Evolutionary conservation across 2,797 vertebrate genomes (phyloP).

Genomic region (Eulemur rubriventer): DNA sequence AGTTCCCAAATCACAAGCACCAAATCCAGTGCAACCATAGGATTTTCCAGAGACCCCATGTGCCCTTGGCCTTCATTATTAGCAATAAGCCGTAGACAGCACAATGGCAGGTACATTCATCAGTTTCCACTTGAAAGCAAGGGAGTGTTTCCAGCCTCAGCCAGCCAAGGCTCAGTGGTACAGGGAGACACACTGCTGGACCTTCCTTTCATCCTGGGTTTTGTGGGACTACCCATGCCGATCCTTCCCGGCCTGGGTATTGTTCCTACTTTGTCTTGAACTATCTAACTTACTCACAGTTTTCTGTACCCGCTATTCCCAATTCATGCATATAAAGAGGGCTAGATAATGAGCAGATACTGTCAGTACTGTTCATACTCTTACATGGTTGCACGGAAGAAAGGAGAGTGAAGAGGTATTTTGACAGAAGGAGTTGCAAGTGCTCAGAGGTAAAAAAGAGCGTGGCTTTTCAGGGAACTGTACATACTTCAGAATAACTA

Average conservation of each 20-base stretch:
- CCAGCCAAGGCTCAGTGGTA: background rate
- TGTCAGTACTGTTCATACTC: background rate
- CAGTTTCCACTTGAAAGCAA: background rate
- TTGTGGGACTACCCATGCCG: background rate
- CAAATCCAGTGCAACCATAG: background rate
- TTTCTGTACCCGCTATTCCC: background rate
- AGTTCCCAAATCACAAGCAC: background rate
- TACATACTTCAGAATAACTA: background rate
- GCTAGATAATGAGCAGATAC: background rate
- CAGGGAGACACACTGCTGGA: background rate
- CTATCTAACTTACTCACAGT: background rate
- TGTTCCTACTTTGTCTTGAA: background rate
- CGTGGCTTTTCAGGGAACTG: background rate
- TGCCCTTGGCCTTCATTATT: background rate
- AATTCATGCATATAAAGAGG: background rate
- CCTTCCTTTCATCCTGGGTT: background rate
- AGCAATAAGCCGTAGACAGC: background rate
- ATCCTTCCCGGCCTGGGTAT: background rate
- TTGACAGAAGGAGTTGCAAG: background rate
- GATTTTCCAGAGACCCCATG: background rate
- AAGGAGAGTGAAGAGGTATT: background rate
- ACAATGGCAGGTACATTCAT: background rate
- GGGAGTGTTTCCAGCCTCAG: background rate
- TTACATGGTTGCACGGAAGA: background rate
- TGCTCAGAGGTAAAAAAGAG: background rate